These are phyloP conservation scores for Drosophila suzukii DNA, from an alignment of 1,140 invertebrate genomes.

Conservation along the genomic window DNA sequence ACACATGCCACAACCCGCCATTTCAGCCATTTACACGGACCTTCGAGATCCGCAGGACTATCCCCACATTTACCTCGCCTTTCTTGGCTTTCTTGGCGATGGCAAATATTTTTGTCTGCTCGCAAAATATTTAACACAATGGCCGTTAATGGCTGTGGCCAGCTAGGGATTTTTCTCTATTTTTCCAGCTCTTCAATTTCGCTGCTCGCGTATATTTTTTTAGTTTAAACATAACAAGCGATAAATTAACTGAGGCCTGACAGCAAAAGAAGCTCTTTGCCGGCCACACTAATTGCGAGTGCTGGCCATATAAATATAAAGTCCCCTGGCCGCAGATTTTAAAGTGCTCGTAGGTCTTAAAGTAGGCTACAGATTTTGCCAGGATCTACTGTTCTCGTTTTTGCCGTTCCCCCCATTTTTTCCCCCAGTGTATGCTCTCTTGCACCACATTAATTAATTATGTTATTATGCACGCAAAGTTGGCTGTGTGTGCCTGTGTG, in stretches of 20 bases:
- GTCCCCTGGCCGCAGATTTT: slow-evolving; percentile 44
- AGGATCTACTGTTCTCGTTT: not conserved
- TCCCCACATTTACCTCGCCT: not conserved
- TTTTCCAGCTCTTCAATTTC: slow-evolving; percentile 38
- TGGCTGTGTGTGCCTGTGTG: slow-evolving; percentile 1
- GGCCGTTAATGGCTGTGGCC: slow-evolving; percentile 67
- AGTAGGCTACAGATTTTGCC: slow-evolving; percentile 20
- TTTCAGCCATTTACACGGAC: slow-evolving; percentile 17
- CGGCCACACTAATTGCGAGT: slow-evolving; percentile 70
- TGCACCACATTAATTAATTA: slow-evolving; percentile 68
- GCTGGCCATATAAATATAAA: slow-evolving; percentile 69
- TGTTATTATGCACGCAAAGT: slow-evolving; percentile 61
- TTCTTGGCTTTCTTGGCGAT: slow-evolving; percentile 53
- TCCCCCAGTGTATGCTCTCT: slow-evolving; percentile 11
- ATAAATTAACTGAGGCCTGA: slow-evolving; percentile 70
- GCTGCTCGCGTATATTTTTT: slow-evolving; percentile 25
- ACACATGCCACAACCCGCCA: slow-evolving; percentile 29
- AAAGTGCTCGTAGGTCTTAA: slow-evolving; percentile 35
- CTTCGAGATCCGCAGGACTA: slow-evolving; percentile 25
- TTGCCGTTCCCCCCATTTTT: not conserved
- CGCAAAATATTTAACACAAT: slow-evolving; percentile 73
- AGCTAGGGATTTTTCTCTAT: slow-evolving; percentile 47
- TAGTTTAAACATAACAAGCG: slow-evolving; percentile 78
- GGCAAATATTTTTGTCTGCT: slow-evolving; percentile 78
- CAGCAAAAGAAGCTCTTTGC: slow-evolving; percentile 57